These are phyloP conservation scores for Calliphora vicina DNA, from an alignment of 1,140 invertebrate genomes.

Conservation along the genomic window DNA sequence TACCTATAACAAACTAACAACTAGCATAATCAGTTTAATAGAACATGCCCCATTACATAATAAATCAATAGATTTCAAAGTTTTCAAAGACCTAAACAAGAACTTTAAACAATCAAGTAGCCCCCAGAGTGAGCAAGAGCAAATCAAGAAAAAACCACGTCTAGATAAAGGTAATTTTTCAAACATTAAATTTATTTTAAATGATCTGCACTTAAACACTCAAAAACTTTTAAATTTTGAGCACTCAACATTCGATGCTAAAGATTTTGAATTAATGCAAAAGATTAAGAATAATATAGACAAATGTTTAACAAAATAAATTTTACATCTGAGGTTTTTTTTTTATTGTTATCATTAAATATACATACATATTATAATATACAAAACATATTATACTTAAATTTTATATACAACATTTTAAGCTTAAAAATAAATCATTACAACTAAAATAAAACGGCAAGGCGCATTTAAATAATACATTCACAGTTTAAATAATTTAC, in stretches of 20 bases:
- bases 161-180: background rate
- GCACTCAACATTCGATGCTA: background rate
- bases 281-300: background rate
- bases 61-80: background rate
- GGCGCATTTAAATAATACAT: background rate
- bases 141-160: conserved; percentile 5
- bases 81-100: background rate
- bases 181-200: conserved; percentile 8
- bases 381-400: background rate
- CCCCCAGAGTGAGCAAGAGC: background rate
- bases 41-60: background rate
- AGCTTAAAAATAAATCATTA: background rate
- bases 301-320: conserved; percentile 8
- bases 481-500: conserved; percentile 7
- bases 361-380: no score
- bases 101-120: background rate
- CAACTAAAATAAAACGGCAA: background rate
- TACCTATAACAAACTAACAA: background rate
- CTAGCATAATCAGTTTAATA: background rate
- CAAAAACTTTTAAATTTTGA: background rate
- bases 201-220: background rate
- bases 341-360: conserved; percentile 1
- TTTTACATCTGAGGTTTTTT: background rate
- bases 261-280: conserved; percentile 8
- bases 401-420: conserved; percentile 2